Percentiles rank a stretch among this genome's conserved stretches.
Evolutionary conservation across 2,113 vertebrate genomes (phyloP).

Genomic region (Mus spicilegus): DNA sequence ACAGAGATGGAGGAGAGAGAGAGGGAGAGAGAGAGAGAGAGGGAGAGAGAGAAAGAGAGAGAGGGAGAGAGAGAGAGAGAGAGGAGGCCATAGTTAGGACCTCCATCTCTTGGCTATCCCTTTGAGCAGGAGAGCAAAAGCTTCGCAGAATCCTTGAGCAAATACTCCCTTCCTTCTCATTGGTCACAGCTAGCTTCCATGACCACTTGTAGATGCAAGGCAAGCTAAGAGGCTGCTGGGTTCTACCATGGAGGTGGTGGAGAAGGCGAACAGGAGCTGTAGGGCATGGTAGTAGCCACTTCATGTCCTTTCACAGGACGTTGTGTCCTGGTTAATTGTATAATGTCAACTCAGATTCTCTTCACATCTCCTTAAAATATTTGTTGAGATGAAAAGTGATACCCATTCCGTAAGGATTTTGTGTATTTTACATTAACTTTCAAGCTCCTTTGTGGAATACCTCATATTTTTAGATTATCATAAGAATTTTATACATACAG

Average conservation of each 20-base stretch:
- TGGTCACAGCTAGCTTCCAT: not conserved
- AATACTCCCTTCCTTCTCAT: not conserved
- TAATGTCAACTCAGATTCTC: not conserved
- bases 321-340: not conserved
- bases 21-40: too few species aligned
- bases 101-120: not conserved
- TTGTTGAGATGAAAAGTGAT: constrained; percentile 1
- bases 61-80: not conserved
- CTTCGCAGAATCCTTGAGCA: not conserved
- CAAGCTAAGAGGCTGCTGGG: not conserved
- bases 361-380: not conserved
- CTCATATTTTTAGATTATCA: not conserved
- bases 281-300: not conserved
- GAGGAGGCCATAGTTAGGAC: not conserved
- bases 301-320: not conserved
- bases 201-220: not conserved
- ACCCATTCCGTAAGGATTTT: not conserved
- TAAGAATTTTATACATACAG: not conserved
- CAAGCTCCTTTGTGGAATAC: not conserved
- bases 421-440: constrained; percentile 3
- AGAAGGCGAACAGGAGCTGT: not conserved
- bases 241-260: not conserved
- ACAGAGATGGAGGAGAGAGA: too few species aligned
- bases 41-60: too few species aligned
- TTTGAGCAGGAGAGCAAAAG: constrained; percentile 5